Conservation (phyloP, 2,113 vertebrate species). For the Carettochelys insculpta region DNA sequence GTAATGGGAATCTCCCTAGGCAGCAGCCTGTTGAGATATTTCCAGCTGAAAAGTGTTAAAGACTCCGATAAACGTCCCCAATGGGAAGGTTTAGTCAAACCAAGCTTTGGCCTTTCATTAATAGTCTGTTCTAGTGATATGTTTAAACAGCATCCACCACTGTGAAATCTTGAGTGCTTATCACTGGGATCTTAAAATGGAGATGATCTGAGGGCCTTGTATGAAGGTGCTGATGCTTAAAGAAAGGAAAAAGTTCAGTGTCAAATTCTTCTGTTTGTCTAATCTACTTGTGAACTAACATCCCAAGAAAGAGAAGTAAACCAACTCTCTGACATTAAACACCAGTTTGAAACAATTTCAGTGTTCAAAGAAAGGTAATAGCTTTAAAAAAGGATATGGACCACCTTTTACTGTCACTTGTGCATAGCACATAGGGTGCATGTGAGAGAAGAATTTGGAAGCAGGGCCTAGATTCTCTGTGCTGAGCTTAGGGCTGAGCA, state of each 20-base stretch:
- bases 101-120: not conserved
- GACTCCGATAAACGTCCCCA: accelerated
- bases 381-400: not conserved
- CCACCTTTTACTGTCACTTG: not conserved
- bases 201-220: not conserved
- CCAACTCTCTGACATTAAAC: not conserved
- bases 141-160: not conserved
- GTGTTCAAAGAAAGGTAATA: not conserved
- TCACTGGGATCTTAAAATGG: not conserved
- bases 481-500: not conserved
- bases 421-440: not conserved
- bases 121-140: not conserved
- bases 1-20: not conserved
- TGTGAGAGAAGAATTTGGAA: not conserved
- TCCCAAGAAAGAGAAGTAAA: not conserved
- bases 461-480: not conserved
- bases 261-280: not conserved
- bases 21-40: not conserved
- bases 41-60: not conserved
- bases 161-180: not conserved
- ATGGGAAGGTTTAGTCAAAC: accelerated
- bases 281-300: not conserved
- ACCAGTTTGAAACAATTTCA: not conserved
- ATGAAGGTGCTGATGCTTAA: not conserved
- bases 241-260: accelerated